Evolutionary conservation across 2,113 vertebrate genomes (phyloP), one percentile per base, ranked within the genome.

Genomic region (Rana temporaria): DNA sequence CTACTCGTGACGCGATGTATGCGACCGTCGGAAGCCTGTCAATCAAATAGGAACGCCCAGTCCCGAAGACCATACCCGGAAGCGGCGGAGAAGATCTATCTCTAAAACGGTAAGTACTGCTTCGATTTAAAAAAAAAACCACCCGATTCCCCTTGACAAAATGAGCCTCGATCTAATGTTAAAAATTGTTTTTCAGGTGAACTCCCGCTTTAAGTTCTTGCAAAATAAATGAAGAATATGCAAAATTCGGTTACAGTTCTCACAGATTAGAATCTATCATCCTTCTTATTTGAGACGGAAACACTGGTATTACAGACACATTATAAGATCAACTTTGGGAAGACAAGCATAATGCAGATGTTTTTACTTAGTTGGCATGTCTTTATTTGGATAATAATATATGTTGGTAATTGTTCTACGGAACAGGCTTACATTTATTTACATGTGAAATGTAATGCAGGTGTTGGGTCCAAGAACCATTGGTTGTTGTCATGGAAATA

Each of bases 371-470:
- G 42, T 15, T 52, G 20, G 67, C 19, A 79, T 57, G 65, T 60
- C 78, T 69, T 76, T 79, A 69, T 79, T 69, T 79, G 53, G 55
- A 79, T 68, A 79, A 57, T 79, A 78, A 67, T 69, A 66, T 69
- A 69, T 79, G 59, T 79, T 79, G 52, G 78, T 79, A 70, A 79
- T 79, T 70, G 55, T 79, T 79, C 26, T 60, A 69, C 14, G 52
- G 77, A 70, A 48, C 26, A 59, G 65, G 78, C 78, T 79, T 79
- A 79, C 26, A 48, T 79, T 69, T 79, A 79, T 79, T 79, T 69
- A 79, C 55, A 70, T 60, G 8, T 68, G 26, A 70, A 79, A 79
- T 69, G 59, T 69, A 59, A 56, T 57, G 66, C 65, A 79, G 78
- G 78, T 79, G 78, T 32, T 42, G 32, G 17, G 34, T 55, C 52